These are phyloP conservation scores for Taeniopygia guttata DNA, from an alignment of 2,797 vertebrate genomes.

Conservation along the genomic window DNA sequence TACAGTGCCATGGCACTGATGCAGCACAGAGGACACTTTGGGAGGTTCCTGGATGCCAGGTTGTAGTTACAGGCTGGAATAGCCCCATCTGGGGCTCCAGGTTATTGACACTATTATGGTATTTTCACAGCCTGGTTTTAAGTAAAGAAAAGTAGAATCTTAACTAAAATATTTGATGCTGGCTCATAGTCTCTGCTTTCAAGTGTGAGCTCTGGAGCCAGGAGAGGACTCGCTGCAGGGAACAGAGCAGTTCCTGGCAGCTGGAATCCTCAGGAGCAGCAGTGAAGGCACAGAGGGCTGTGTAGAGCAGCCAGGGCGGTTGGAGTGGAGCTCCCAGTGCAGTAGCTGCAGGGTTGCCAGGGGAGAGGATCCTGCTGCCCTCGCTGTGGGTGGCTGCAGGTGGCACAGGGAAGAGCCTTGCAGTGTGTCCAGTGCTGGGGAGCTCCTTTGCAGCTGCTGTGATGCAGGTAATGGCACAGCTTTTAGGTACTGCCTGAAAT, in stretches of 20 bases:
- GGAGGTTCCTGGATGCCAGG: not conserved
- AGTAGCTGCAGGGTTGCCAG: not conserved
- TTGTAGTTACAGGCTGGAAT: not conserved
- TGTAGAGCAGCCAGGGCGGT: not conserved
- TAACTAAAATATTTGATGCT: not conserved
- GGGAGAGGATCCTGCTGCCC: not conserved
- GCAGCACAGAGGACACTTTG: not conserved
- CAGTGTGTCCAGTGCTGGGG: not conserved
- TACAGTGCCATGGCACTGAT: not conserved
- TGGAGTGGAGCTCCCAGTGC: not conserved
- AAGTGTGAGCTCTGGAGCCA: not conserved
- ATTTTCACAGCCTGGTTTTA: not conserved
- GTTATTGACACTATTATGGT: not conserved
- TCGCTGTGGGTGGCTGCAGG: not conserved
- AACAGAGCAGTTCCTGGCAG: not conserved
- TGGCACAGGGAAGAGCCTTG: not conserved
- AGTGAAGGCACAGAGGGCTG: not conserved
- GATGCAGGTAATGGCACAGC: not conserved
- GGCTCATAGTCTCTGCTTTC: not conserved
- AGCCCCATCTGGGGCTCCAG: not conserved
- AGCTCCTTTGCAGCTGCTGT: not conserved
- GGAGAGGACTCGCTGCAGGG: not conserved
- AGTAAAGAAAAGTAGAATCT: not conserved
- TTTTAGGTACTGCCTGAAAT: not conserved
- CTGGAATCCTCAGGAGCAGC: not conserved